A percentile compares a stretch with the other conserved stretches of the same genome.
These are phyloP conservation scores for Drosophila melanogaster DNA, from an alignment of 1,140 invertebrate species.

Conservation along the genomic window DNA sequence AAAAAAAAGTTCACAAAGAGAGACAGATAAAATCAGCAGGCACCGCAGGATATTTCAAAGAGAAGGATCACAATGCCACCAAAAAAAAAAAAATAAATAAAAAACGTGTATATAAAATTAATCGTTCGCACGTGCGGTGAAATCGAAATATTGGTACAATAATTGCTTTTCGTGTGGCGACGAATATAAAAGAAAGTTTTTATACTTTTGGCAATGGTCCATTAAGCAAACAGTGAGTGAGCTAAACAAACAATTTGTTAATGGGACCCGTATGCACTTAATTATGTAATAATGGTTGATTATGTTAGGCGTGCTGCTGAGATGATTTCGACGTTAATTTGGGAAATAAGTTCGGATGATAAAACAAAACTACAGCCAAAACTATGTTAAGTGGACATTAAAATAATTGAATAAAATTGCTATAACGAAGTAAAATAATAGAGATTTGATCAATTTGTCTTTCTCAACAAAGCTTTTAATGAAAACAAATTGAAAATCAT, in stretches of 20 bases:
- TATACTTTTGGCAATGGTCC: conserved; percentile 30
- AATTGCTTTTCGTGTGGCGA: conserved; percentile 55
- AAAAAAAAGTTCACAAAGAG: conserved; percentile 47
- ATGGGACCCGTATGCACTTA: conserved; percentile 48
- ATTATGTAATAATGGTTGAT: conserved; percentile 62
- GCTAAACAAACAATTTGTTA: conserved; percentile 49
- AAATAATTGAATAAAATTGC: not conserved
- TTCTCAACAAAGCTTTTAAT: no score
- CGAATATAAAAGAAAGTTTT: conserved; percentile 72
- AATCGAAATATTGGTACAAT: conserved; percentile 53
- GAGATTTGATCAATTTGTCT: no score
- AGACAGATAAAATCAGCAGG: conserved; percentile 61
- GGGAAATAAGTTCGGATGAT: not conserved
- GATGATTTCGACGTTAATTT: conserved; percentile 11
- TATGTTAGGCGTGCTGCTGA: conserved; percentile 29
- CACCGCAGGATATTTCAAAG: conserved; percentile 61
- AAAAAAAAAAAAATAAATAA: conserved; percentile 19
- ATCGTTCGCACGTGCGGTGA: conserved; percentile 65
- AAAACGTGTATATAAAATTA: conserved; percentile 52
- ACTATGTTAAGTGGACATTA: not conserved
- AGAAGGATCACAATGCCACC: conserved; percentile 53
- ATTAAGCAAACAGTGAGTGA: conserved; percentile 21
- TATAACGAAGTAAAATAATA: no score
- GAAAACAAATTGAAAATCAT: no score
- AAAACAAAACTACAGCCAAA: not conserved